Conservation (phyloP, 1,140 invertebrate genomes). For the Zaprionus nigranus region DNA sequence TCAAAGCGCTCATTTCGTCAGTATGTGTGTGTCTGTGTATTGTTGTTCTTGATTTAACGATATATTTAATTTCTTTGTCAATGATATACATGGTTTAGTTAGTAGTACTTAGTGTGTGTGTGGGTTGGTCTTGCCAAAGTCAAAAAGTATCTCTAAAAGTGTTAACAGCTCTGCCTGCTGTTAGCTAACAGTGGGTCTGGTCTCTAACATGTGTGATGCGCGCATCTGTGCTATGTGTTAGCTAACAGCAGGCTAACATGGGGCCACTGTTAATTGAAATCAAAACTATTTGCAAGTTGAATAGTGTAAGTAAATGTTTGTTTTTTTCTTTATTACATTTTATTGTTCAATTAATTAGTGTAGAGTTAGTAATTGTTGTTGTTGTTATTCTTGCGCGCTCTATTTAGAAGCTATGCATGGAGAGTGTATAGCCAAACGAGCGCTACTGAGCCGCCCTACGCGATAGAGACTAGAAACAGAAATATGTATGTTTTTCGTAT, state of each 20-base stretch:
- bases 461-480: constrained; percentile 62
- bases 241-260: constrained; percentile 37
- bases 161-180: constrained; percentile 32
- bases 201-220: constrained; percentile 56
- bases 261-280: constrained; percentile 17
- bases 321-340: constrained; percentile 21
- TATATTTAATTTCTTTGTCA: constrained; percentile 23
- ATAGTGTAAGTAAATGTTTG: constrained; percentile 18
- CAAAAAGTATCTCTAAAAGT: constrained; percentile 22
- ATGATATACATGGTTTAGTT: constrained; percentile 45
- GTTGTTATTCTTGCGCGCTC: constrained; percentile 27
- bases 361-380: constrained; percentile 16
- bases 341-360: constrained; percentile 25
- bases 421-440: constrained; percentile 70
- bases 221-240: constrained; percentile 39
- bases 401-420: constrained; percentile 68
- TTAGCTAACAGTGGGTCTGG: constrained; percentile 41
- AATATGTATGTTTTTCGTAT: constrained; percentile 13
- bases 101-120: not conserved
- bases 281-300: constrained; percentile 26
- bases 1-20: constrained; percentile 50
- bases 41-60: constrained; percentile 45
- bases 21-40: constrained; percentile 44
- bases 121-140: constrained; percentile 1
- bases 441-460: constrained; percentile 29